Evolutionary conservation across 2,113 vertebrate genomes (phyloP).

Genomic region (Megaleporinus macrocephalus): DNA sequence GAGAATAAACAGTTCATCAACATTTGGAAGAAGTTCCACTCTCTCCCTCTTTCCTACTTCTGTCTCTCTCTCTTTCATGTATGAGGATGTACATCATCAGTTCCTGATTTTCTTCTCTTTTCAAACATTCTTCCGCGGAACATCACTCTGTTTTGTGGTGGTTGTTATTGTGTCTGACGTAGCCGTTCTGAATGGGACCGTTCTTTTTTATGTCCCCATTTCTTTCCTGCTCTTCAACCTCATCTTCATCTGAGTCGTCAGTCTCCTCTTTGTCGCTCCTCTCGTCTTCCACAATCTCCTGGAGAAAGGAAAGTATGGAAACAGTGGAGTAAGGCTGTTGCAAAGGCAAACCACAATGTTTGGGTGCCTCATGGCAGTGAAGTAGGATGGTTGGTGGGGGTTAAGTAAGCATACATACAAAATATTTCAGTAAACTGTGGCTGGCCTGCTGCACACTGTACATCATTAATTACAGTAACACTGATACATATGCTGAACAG

Average conservation of each 20-base stretch:
- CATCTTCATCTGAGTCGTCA: conserved; percentile 85
- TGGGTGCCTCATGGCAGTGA: no score
- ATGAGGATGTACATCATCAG: neutral
- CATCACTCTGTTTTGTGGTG: conserved; percentile 82
- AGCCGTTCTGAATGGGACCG: conserved; percentile 83
- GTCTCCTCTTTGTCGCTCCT: conserved; percentile 93
- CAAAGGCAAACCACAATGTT: no score
- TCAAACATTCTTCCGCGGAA: neutral
- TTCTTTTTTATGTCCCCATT: conserved; percentile 74
- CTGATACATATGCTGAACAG: no score
- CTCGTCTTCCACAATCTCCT: conserved; percentile 88
- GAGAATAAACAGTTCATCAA: conserved; percentile 32
- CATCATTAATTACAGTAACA: no score
- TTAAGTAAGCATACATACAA: no score
- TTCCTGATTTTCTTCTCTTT: conserved; percentile 6
- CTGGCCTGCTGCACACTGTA: no score
- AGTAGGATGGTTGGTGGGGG: no score
- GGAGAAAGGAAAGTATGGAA: neutral
- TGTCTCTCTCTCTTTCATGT: neutral
- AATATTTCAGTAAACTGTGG: no score
- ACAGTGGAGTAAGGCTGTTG: no score
- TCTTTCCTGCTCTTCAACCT: conserved; percentile 74
- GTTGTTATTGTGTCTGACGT: conserved; percentile 85
- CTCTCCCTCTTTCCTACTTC: neutral
- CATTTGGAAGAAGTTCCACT: neutral